phyloP scores from a whole-genome alignment of 2,888 invertebrate genomes.

The Drosophila silvestris region DNA sequence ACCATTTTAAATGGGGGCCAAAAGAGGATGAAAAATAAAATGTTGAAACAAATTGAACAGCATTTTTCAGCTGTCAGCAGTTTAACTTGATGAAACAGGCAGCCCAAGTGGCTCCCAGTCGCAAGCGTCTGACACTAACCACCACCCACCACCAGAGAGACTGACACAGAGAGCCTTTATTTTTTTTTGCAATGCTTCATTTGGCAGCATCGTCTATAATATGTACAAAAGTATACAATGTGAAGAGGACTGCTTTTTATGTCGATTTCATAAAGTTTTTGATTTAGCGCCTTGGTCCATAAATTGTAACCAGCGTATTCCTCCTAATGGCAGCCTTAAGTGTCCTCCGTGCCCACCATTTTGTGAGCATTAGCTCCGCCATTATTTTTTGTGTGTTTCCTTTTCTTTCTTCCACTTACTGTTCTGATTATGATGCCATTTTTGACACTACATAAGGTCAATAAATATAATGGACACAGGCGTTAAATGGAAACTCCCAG shows the following conservation, averaged over 20 bases:
- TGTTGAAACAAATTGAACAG: slow-evolving; percentile 52
- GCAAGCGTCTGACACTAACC: neutral
- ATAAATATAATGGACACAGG: slow-evolving; percentile 56
- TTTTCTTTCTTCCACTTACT: slow-evolving; percentile 30
- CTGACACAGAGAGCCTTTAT: slow-evolving; percentile 9
- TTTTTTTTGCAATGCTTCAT: slow-evolving; percentile 52
- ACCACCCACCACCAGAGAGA: neutral
- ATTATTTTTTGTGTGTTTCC: slow-evolving; percentile 24
- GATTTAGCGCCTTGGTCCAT: slow-evolving; percentile 54
- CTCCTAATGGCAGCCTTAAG: slow-evolving; percentile 51
- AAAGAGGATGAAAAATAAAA: slow-evolving; percentile 22
- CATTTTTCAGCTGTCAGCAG: slow-evolving; percentile 77
- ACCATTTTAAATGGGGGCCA: slow-evolving; percentile 50
- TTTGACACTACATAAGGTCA: slow-evolving; percentile 70
- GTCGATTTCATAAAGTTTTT: slow-evolving; percentile 73
- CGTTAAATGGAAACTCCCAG: slow-evolving; percentile 16
- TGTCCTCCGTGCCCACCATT: slow-evolving; percentile 38
- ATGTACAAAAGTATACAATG: slow-evolving; percentile 57
- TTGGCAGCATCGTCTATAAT: slow-evolving; percentile 74
- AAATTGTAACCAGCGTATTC: slow-evolving; percentile 43
- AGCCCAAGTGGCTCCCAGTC: slow-evolving; percentile 27
- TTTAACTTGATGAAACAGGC: slow-evolving; percentile 61
- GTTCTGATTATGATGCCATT: slow-evolving; percentile 62
- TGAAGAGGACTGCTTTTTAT: slow-evolving; percentile 39
- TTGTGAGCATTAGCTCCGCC: slow-evolving; percentile 29